phyloP scores from a whole-genome alignment of 64 coral and sea anemone species.

The Montipora cactus region DNA sequence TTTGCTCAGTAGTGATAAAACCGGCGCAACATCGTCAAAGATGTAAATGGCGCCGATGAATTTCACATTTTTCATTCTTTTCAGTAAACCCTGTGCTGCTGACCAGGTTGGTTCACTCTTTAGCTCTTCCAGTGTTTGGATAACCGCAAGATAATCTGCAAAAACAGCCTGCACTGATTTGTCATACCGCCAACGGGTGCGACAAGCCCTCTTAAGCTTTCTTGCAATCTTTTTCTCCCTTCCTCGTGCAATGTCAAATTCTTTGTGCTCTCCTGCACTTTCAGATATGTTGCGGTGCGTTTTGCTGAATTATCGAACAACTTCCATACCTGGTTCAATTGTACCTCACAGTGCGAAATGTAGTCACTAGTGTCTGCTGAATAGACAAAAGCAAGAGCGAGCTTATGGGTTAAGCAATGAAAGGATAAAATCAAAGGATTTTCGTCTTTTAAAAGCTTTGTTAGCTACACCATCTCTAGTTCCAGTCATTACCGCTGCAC shows the following conservation, averaged over 20 bases:
- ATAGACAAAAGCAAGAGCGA: no score
- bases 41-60: conserved; percentile 25
- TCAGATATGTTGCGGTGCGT: conserved; percentile 24
- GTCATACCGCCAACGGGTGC: no score
- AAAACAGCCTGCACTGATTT: conserved; percentile 28
- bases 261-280: conserved; percentile 40
- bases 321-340: no score
- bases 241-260: conserved; percentile 23
- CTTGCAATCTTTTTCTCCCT: conserved; percentile 28
- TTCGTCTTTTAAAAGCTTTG: no score
- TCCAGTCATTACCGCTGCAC: no score
- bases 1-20: conserved; percentile 45
- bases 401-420: no score
- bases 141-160: conserved; percentile 6
- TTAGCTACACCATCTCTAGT: no score
- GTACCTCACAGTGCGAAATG: no score
- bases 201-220: no score
- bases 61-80: conserved; percentile 17
- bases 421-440: no score
- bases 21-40: conserved; percentile 26
- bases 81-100: conserved; percentile 34
- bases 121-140: conserved; percentile 32
- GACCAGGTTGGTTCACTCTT: conserved; percentile 31
- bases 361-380: no score
- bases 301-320: background rate